These are phyloP conservation scores for Sussaba pulchella DNA, from an alignment of 2,888 invertebrate species.

Conservation along the genomic window DNA sequence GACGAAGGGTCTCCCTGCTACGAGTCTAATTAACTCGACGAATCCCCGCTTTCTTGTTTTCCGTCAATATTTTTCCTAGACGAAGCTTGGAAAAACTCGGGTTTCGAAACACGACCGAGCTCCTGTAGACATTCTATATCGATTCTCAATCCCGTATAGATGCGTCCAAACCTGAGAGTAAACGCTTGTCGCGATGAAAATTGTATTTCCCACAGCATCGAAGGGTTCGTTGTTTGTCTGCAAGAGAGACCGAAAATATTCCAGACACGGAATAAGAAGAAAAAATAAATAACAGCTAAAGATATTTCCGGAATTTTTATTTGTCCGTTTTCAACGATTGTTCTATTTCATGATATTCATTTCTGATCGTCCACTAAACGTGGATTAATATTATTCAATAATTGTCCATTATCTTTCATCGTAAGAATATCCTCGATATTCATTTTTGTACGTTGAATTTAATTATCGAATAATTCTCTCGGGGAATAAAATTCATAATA, in stretches of 20 bases:
- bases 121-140: slow-evolving; percentile 17
- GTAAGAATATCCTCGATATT: no score
- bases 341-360: no score
- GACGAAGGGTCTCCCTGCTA: slow-evolving; percentile 74
- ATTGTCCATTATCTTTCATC: no score
- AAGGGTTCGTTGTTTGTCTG: not conserved
- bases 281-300: not conserved
- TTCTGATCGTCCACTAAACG: no score
- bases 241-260: not conserved
- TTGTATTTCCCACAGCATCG: not conserved
- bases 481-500: no score
- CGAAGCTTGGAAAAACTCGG: slow-evolving; percentile 56
- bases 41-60: slow-evolving; percentile 76
- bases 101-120: slow-evolving; percentile 23
- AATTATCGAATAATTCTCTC: no score
- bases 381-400: no score
- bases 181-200: not conserved
- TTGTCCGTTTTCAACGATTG: no score
- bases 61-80: slow-evolving; percentile 82
- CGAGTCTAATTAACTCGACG: slow-evolving; percentile 82
- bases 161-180: not conserved
- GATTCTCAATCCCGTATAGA: not conserved
- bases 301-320: no score
- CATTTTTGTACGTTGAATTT: no score
- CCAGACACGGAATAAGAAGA: not conserved